Base-by-base conservation (phyloP, 1,140 invertebrate species). In the Oryzaephilus surinamensis region DNA sequence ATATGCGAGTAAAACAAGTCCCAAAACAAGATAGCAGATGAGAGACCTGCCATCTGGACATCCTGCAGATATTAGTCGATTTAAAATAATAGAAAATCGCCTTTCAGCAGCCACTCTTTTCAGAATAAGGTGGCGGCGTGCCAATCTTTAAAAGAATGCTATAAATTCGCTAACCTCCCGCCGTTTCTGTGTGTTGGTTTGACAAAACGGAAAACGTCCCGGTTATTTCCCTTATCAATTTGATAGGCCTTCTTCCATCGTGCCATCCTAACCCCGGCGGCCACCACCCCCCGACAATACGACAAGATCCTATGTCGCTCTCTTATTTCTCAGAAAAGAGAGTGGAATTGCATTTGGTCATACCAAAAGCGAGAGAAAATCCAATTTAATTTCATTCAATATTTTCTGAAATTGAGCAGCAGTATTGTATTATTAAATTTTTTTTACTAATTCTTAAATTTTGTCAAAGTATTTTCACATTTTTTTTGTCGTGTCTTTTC, bases 151-250 rank as follows among this genome's bases (percentile, higher is more conserved):
- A 23, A 14, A 31, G 32, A 42, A 36, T 42, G 31, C 33, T 28
- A 33, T 36, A 42, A 36, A 41, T 41, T 26, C 31, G 26, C n/a
- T 14, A 26, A 28, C 34, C 29, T 38, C 33, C 32, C 23, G 24
- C 28, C 11, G 28, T 32, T 18, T 41, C 32, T 34, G n/a, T n/a
- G n/a, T n/a, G n/a, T n/a, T 11, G 11, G 11, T 11, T 20, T 4
- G 41, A 38, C 33, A 24, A 32, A n/a, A 37, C 13, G 41, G 30
- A 37, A 26, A 28, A 20, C 34, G 34, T 37, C 26, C 37, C n/a
- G 18, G 29, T 17, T 36, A 42, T 42, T 42, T 42, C 32, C 33
- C 21, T 36, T 42, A 24, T 36, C 33, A 31, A 29, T 38, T 28
- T 29, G 18, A 36, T 26, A 14, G 34, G 24, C 31, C 16, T 19